These are phyloP conservation scores for Penaeus monodon DNA, from an alignment of 2,888 invertebrate species.

Conservation along the genomic window DNA sequence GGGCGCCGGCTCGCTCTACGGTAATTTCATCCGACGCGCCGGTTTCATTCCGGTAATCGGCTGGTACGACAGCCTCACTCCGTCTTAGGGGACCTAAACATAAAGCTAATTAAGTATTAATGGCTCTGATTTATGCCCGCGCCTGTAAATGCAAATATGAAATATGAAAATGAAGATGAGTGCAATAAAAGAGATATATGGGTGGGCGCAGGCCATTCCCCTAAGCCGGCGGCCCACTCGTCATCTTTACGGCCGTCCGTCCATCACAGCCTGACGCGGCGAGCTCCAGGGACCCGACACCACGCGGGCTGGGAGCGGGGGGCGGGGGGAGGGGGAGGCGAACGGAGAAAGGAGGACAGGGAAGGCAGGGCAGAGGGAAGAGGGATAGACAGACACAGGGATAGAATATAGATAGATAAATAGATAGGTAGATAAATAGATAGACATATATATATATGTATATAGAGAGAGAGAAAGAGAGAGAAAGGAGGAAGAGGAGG, in stretches of 20 bases:
- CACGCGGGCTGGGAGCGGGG: not conserved
- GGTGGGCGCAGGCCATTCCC: conserved; percentile 82
- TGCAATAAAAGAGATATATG: conserved; percentile 86
- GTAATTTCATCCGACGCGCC: conserved; percentile 14
- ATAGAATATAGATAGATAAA: too few relatives aligned
- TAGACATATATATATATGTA: too few relatives aligned
- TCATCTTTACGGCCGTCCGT: conserved; percentile 81
- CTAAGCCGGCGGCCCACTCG: conserved; percentile 74
- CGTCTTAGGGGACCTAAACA: conserved; percentile 42
- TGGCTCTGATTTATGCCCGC: conserved; percentile 74
- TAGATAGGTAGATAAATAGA: too few relatives aligned
- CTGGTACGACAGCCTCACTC: conserved; percentile 15
- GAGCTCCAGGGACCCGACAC: conserved; percentile 12
- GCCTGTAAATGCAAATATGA: conserved; percentile 74
- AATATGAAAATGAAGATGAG: conserved; percentile 73
- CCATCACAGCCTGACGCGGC: conserved; percentile 73
- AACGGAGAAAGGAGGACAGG: too few relatives aligned
- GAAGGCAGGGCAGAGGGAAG: too few relatives aligned
- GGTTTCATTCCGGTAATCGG: conserved; percentile 29
- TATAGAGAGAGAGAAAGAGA: not conserved
- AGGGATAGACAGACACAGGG: too few relatives aligned
- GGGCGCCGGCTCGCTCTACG: not conserved
- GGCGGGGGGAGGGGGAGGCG: too few relatives aligned
- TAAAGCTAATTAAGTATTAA: conserved; percentile 77
- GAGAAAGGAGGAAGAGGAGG: not conserved